phyloP scores from a whole-genome alignment of 2,888 invertebrate species.

The Clistopyga incitator region DNA sequence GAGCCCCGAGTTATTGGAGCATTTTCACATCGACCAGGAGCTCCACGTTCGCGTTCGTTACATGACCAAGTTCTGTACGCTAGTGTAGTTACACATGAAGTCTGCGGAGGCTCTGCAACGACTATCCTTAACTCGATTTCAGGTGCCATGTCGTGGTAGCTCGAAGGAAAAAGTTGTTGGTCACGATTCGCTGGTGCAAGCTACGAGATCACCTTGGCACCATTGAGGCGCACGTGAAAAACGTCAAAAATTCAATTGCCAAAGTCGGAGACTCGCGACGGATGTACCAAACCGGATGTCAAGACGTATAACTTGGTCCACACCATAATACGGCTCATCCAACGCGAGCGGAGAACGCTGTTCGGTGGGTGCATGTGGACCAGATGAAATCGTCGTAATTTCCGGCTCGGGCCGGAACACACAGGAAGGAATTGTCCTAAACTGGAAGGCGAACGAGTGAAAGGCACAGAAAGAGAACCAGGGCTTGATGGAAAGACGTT shows the following conservation, averaged over 20 bases:
- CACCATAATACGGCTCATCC: not conserved
- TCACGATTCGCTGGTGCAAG: constrained; percentile 32
- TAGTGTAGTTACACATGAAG: not conserved
- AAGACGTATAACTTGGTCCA: not conserved
- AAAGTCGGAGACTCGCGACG: not conserved
- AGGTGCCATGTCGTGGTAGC: not conserved
- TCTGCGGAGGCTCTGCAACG: not conserved
- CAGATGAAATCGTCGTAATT: constrained; percentile 28
- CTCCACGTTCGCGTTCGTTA: not conserved
- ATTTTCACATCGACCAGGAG: constrained; percentile 16
- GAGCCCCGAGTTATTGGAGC: constrained; percentile 29
- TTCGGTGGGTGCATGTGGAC: not conserved
- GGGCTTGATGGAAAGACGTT: not conserved
- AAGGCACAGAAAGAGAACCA: not conserved
- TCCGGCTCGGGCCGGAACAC: constrained; percentile 10
- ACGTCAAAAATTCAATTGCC: constrained; percentile 13
- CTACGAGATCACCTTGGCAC: constrained; percentile 9
- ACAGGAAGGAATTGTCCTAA: constrained; percentile 1
- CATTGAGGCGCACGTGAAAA: not conserved
- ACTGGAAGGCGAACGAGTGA: not conserved
- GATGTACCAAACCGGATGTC: not conserved
- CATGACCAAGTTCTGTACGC: constrained; percentile 8
- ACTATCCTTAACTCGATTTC: not conserved
- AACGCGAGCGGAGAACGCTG: not conserved
- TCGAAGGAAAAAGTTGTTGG: not conserved